Evolutionary conservation across 2,888 invertebrate species (phyloP), one percentile per base, ranked within the genome.

Genomic region (Himalopsyche japonica): DNA sequence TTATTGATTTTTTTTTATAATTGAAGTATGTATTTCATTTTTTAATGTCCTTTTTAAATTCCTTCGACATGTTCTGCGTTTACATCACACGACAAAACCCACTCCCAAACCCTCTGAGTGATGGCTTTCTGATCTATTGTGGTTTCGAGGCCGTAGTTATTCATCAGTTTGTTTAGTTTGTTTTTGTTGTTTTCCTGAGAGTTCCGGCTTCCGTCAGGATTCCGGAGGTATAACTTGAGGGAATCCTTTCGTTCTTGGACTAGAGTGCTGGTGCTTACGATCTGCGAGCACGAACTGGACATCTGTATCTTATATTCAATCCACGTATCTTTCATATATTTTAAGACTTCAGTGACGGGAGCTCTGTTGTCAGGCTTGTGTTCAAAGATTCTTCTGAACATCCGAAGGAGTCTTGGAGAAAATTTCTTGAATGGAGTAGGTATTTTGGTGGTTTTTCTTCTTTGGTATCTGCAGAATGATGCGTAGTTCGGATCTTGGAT

Each of bases 401-500:
- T 93, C 87, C 96, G 92, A 88, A 95, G 92, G 18, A 95, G 89
- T 32, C 95, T 91, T 0, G 95, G 94, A 0, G 95, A 94, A 89
- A 96, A 96, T 76, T 93, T 91, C 48, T 93, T 91, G 88, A 94
- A 94, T 83, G 89, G 92, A 0, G 91, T 90, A 1, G 94, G 94
- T 80, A 94, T 92, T 88, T 93, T 93, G n/a, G 94, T 93, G 15
- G 93, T 93, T 86, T 93, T 92, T 49, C 94, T 90, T 87, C 93
- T 93, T 84, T 93, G 93, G 93, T 95, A 96, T 85, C 95, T 93
- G 88, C 94, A 93, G 89, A 94, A 94, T 37, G 91, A 94, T 8
- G 93, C 92, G 89, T 95, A 95, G 79, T 94, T 94, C 2, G 93
- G 91, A 89, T 96, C 96, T 89, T 95, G 94, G 88, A 95, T 95